Base-by-base conservation (phyloP, 2,797 vertebrate genomes). In the Dromococcyx pavoninus region DNA sequence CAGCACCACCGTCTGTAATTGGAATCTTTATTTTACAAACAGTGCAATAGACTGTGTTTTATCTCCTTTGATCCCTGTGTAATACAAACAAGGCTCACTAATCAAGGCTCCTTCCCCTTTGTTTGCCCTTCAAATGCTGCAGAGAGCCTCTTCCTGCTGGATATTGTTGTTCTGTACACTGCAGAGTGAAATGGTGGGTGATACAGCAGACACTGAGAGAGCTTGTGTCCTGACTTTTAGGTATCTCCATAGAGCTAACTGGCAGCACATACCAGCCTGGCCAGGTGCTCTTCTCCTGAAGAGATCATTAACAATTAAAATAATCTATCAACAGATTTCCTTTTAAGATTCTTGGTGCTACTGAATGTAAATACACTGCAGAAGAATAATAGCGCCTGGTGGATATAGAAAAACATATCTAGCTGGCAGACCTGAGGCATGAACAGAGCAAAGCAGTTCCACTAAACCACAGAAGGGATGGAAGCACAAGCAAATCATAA, bases 91-190 rank as follows among this genome's bases (percentile, higher is more conserved):
- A 88, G 81, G 69, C 81, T 95, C 90, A 64, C 92, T 92, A 95
- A 80, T 88, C 94, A 89, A 89, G 73, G 78, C 85, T 94, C 51
- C 89, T 93, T 95, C 82, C 76, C 92, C 93, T 94, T 84, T 70
- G 87, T 86, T 93, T 92, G 93, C 85, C 95, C 96, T 96, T 95
- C 93, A 95, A 58, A 84, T 7, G 48, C 87, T 93, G 92, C 93
- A 76, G 79, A 89, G 89, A 93, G 79, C 43, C 88, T 84, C 33
- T 39, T 86, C 66, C 82, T 89, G 74, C 82, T 71, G 86, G 61
- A 76, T 91, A 53, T 53, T 46, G 81, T 46, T 1, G 1, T 43
- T 81, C n/a, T 14, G 46, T 60, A 69, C 75, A 11, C 9, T 11
- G 82, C 62, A 69, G 66, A 32, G 88, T 18, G 74, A 44, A 60